These are phyloP conservation scores for Arothron firmamentum DNA, from an alignment of 2,113 vertebrate species.

Conservation along the genomic window DNA sequence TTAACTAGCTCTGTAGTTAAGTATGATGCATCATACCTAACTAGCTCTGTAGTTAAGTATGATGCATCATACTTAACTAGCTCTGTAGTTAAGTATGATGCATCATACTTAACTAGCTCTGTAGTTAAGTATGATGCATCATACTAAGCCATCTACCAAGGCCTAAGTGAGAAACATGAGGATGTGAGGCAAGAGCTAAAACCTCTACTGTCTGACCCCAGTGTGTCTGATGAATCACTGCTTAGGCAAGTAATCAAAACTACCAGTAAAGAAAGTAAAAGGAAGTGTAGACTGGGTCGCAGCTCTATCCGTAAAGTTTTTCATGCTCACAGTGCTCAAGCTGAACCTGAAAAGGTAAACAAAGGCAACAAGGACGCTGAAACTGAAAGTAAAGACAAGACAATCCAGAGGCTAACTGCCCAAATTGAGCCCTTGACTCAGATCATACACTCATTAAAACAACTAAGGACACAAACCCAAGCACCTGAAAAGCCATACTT, in stretches of 20 bases:
- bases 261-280: background rate
- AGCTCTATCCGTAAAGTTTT: background rate
- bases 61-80: no score
- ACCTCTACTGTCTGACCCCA: background rate
- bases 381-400: background rate
- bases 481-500: no score
- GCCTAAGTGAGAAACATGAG: background rate
- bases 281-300: background rate
- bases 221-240: background rate
- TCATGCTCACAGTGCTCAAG: background rate
- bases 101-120: no score
- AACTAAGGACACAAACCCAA: no score
- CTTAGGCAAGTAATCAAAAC: background rate
- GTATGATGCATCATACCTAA: no score
- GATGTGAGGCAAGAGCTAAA: background rate
- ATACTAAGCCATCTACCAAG: no score
- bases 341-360: background rate
- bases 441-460: background rate
- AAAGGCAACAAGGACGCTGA: no score
- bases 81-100: no score
- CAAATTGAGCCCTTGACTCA: background rate
- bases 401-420: background rate
- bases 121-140: no score
- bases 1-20: no score
- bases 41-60: no score